A percentile compares a stretch with the other conserved stretches of the same genome.
Conservation (phyloP, 2,797 vertebrate species). For the Crenichthys baileyi region DNA sequence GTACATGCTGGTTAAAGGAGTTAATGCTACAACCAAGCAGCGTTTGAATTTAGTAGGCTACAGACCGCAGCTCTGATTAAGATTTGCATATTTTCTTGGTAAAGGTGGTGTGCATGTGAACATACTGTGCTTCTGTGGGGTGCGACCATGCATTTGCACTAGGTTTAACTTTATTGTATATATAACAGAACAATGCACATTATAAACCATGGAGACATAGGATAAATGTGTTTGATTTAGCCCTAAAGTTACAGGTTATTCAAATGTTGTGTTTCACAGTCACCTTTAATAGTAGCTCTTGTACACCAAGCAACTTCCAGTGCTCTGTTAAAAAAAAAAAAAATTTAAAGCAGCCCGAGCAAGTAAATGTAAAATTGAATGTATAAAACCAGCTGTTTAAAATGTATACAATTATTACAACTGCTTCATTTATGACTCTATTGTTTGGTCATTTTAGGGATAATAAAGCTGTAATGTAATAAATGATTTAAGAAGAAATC, state of each 20-base stretch:
- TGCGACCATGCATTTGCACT: too few species aligned
- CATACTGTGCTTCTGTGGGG: too few species aligned
- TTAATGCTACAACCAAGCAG: neutral
- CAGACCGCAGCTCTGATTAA: neutral
- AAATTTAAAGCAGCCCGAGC: too few species aligned
- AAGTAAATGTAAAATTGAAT: too few species aligned
- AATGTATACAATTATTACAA: too few species aligned
- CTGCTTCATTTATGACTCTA: too few species aligned
- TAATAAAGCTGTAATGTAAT: neutral
- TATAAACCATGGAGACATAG: too few species aligned
- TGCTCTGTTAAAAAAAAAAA: too few species aligned
- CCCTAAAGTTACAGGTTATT: neutral
- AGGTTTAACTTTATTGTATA: too few species aligned
- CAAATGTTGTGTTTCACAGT: neutral
- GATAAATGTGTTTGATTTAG: neutral
- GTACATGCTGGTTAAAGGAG: neutral
- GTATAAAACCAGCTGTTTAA: too few species aligned
- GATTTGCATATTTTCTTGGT: neutral
- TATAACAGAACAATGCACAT: too few species aligned
- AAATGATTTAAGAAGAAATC: neutral
- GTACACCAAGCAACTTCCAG: neutral
- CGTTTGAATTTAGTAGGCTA: neutral
- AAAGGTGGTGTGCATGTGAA: neutral
- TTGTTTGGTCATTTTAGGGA: too few species aligned
- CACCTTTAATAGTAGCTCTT: neutral